Percentiles rank a stretch among this genome's conserved stretches.
Conservation (phyloP, 2,888 invertebrate genomes). For the Capitulum mitella region DNA sequence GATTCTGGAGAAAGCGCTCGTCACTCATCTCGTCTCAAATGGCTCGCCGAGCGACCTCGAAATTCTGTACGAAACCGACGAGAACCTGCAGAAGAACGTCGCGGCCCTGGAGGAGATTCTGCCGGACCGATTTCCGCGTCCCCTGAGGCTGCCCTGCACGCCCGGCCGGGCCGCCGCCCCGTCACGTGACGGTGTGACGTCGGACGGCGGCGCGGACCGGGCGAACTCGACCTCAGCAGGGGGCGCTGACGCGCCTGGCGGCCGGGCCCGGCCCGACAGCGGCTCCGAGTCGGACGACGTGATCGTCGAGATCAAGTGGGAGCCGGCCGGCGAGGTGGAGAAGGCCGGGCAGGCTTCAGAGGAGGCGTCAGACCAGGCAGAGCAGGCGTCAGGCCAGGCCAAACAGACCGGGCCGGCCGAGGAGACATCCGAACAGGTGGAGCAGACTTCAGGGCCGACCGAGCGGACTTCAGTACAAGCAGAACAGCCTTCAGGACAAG, state of each 20-base stretch:
- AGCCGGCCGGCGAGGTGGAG: background rate
- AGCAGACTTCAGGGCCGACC: too few relatives aligned
- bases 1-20: slow-evolving; percentile 8
- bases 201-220: background rate
- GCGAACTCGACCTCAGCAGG: background rate
- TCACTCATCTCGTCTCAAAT: background rate
- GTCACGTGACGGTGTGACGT: background rate
- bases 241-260: background rate
- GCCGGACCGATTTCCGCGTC: slow-evolving; percentile 2
- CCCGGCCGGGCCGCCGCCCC: background rate
- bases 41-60: background rate
- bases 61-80: background rate
- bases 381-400: background rate
- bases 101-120: background rate
- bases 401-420: background rate
- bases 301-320: background rate
- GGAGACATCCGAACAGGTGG: too few relatives aligned
- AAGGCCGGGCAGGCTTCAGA: too few relatives aligned
- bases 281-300: background rate
- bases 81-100: background rate
- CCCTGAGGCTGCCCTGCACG: background rate
- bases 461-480: too few relatives aligned
- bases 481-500: too few relatives aligned
- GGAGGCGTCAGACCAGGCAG: too few relatives aligned
- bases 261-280: background rate